A percentile compares a stretch with the other conserved stretches of the same genome.
phyloP scores from a whole-genome alignment of 2,113 vertebrate species.

The Caranx ignobilis region DNA sequence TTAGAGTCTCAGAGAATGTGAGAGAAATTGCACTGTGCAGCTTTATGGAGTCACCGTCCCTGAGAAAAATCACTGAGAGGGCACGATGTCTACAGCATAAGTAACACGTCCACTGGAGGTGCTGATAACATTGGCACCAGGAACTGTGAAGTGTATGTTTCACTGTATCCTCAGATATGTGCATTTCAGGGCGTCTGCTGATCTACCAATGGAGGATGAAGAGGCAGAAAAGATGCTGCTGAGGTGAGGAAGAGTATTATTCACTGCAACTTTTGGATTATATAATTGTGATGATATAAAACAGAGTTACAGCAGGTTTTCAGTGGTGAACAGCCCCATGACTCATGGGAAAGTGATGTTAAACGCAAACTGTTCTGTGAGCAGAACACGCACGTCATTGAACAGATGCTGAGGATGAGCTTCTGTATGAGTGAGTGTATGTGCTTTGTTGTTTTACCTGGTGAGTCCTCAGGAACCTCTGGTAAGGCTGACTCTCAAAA shows the following conservation, averaged over 20 bases:
- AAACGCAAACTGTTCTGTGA: slow-evolving; percentile 40
- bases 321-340: slow-evolving; percentile 46
- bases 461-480: slow-evolving; percentile 72
- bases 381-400: slow-evolving; percentile 13
- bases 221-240: slow-evolving; percentile 22
- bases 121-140: slow-evolving; percentile 63
- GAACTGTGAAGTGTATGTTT: slow-evolving; percentile 57
- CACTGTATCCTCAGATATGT: slow-evolving; percentile 31
- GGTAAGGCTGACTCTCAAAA: slow-evolving; percentile 80
- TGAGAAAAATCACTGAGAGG: slow-evolving; percentile 74
- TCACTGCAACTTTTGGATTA: slow-evolving; percentile 25
- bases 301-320: slow-evolving; percentile 29
- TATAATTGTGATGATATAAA: slow-evolving; percentile 20
- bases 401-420: slow-evolving; percentile 35
- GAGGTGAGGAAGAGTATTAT: slow-evolving; percentile 18
- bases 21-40: slow-evolving; percentile 77
- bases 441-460: slow-evolving; percentile 60
- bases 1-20: slow-evolving; percentile 77
- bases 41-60: slow-evolving; percentile 74
- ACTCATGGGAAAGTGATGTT: slow-evolving; percentile 47
- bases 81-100: slow-evolving; percentile 71
- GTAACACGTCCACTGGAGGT: slow-evolving; percentile 71
- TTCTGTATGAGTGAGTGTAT: background rate
- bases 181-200: slow-evolving; percentile 43
- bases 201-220: slow-evolving; percentile 14